These are phyloP conservation scores for Serranus cabrilla DNA, from an alignment of 2,797 vertebrate genomes.

Conservation along the genomic window DNA sequence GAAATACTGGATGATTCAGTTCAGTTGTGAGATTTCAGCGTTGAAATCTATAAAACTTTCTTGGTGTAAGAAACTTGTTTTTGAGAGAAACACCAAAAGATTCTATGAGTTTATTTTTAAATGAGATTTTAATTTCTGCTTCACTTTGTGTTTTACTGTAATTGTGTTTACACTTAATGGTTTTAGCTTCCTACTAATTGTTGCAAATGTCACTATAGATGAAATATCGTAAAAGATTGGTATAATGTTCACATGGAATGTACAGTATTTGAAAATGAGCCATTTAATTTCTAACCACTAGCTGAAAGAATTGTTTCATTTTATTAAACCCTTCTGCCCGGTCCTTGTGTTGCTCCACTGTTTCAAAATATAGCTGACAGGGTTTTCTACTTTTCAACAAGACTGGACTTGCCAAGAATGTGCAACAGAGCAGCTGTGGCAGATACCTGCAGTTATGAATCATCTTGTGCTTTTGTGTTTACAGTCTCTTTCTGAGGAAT, in stretches of 20 bases:
- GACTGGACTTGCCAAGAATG: slow-evolving; percentile 47
- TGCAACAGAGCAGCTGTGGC: slow-evolving; percentile 16
- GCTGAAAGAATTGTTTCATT: slow-evolving; percentile 28
- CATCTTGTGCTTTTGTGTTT: not conserved
- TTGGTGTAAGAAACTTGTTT: not conserved
- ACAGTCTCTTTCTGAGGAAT: not conserved
- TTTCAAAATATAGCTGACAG: not conserved
- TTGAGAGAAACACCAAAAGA: slow-evolving; percentile 29
- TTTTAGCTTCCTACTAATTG: slow-evolving; percentile 11
- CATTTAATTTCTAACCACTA: slow-evolving; percentile 38
- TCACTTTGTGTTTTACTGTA: slow-evolving; percentile 12
- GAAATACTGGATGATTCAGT: slow-evolving; percentile 1
- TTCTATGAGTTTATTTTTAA: not conserved
- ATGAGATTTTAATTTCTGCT: slow-evolving; percentile 18
- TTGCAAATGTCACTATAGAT: not conserved
- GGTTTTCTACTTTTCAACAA: slow-evolving; percentile 21
- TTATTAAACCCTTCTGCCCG: slow-evolving; percentile 45
- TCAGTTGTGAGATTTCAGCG: not conserved
- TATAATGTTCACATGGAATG: slow-evolving; percentile 35
- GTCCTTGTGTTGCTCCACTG: slow-evolving; percentile 13
- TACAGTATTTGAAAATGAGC: slow-evolving; percentile 48
- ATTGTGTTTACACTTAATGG: not conserved
- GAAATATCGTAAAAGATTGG: not conserved
- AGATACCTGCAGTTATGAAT: not conserved
- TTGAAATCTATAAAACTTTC: not conserved